These are phyloP conservation scores for Aethina tumida DNA, from an alignment of 1,140 invertebrate genomes.

Conservation along the genomic window DNA sequence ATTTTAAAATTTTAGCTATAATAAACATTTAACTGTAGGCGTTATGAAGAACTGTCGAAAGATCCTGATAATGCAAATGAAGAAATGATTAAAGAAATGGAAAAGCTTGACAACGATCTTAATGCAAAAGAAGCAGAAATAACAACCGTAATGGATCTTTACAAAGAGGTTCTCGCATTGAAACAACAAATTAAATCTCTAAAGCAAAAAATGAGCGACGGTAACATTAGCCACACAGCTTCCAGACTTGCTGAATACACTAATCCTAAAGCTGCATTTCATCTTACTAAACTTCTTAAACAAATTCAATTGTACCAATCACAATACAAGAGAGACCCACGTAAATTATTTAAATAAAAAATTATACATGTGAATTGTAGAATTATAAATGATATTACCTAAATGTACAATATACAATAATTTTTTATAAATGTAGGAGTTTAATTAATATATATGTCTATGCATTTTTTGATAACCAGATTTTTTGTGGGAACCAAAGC, in stretches of 20 bases:
- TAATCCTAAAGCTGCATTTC: constrained; percentile 25
- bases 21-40: constrained; percentile 27
- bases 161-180: constrained; percentile 39
- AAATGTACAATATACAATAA: too few species aligned
- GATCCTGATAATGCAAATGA: constrained; percentile 28
- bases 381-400: too few species aligned
- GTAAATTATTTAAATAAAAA: constrained; percentile 4
- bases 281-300: constrained; percentile 30
- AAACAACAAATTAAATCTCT: constrained; percentile 39
- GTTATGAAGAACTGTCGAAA: constrained; percentile 38
- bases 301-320: constrained; percentile 32
- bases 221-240: constrained; percentile 10
- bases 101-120: constrained; percentile 36
- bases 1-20: not conserved
- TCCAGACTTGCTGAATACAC: constrained; percentile 21
- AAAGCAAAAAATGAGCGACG: constrained; percentile 29
- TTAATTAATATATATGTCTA: too few species aligned
- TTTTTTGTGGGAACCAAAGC: too few species aligned
- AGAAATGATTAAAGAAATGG: constrained; percentile 31
- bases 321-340: constrained; percentile 21
- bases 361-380: too few species aligned
- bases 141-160: constrained; percentile 39
- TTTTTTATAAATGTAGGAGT: too few species aligned
- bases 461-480: too few species aligned
- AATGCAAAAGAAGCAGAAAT: constrained; percentile 43